A percentile compares a stretch with the other conserved stretches of the same genome.
phyloP scores from a whole-genome alignment of 1,140 invertebrate species.

The Drosophila tani region DNA sequence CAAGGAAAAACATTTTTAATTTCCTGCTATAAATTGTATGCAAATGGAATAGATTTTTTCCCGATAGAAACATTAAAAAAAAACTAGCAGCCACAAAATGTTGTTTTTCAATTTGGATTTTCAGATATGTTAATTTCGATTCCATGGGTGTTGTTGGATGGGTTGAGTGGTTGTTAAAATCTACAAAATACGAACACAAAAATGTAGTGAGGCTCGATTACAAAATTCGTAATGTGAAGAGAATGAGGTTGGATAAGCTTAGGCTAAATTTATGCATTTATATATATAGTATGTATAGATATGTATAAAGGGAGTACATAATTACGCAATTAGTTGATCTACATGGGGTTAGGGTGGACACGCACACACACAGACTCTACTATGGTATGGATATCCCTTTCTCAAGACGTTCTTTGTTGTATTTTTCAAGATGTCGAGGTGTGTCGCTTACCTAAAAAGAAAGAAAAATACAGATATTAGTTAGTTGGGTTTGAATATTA shows the following conservation, averaged over 20 bases:
- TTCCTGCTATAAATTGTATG: conserved; percentile 79
- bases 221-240: conserved; percentile 18
- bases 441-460: conserved; percentile 63
- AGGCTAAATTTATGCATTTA: conserved; percentile 14
- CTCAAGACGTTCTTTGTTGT: neutral
- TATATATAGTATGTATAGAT: neutral
- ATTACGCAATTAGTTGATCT: conserved; percentile 34
- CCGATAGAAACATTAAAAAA: conserved; percentile 16
- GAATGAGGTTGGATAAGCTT: conserved; percentile 28
- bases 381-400: conserved; percentile 11
- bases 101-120: conserved; percentile 49
- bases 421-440: neutral
- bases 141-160: conserved; percentile 3
- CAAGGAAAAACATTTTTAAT: conserved; percentile 76
- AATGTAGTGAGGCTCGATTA: conserved; percentile 31
- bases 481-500: neutral
- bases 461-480: neutral
- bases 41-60: conserved; percentile 61
- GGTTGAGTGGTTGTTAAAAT: conserved; percentile 33
- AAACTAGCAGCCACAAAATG: conserved; percentile 43
- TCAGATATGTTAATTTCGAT: conserved; percentile 38
- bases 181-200: conserved; percentile 36
- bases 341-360: conserved; percentile 44
- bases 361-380: conserved; percentile 38
- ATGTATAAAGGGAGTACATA: conserved; percentile 27